Conservation (phyloP, 1,140 invertebrate species). For the Rhagoletis zephyria region DNA sequence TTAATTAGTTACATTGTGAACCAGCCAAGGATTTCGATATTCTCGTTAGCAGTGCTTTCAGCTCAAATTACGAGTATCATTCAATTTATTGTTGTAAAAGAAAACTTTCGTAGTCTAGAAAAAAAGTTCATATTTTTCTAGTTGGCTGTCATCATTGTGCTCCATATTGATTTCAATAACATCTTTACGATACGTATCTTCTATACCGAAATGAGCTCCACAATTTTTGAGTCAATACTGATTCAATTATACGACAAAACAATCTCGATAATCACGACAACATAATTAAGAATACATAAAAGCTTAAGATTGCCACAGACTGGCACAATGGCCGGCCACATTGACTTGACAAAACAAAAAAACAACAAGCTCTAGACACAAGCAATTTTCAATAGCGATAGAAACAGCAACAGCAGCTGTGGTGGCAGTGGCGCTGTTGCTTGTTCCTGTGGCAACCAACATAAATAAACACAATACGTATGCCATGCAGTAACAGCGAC, state of each 20-base stretch:
- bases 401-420: background rate
- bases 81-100: background rate
- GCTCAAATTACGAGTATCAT: background rate
- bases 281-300: slow-evolving; percentile 22
- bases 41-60: background rate
- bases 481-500: background rate
- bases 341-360: too few relatives aligned
- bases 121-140: background rate
- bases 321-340: background rate
- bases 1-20: background rate
- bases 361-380: background rate
- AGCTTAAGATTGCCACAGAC: background rate
- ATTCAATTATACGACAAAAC: slow-evolving; percentile 15
- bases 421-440: background rate
- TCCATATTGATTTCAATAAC: background rate
- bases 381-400: background rate
- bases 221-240: slow-evolving; percentile 18
- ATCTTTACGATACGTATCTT: too few relatives aligned
- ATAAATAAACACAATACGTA: background rate
- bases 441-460: background rate
- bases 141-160: background rate
- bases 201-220: background rate
- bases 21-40: background rate
- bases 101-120: background rate
- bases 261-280: background rate